phyloP scores from a whole-genome alignment of 2,797 vertebrate genomes.

The Catharus ustulatus region DNA sequence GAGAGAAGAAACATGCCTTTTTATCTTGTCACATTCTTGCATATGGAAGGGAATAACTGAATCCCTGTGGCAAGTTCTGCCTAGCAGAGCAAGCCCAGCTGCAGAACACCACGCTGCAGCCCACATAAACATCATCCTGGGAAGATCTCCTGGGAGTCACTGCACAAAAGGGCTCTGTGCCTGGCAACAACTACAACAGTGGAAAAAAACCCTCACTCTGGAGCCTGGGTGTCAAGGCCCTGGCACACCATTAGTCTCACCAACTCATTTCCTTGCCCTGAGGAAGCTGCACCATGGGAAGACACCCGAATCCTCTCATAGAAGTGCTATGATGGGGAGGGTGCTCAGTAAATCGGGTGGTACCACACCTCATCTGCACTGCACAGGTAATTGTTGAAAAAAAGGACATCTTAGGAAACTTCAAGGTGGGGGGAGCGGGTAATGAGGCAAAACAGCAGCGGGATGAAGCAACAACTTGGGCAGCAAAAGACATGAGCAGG shows the following conservation, averaged over 20 bases:
- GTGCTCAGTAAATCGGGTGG: neutral
- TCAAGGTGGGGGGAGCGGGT: neutral
- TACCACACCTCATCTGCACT: neutral
- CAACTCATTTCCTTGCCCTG: neutral
- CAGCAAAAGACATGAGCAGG: neutral
- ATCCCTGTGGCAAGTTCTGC: neutral
- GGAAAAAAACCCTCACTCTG: neutral
- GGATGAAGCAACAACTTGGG: neutral
- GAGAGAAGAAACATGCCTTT: neutral
- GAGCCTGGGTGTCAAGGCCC: neutral
- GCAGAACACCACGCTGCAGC: neutral
- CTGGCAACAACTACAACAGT: neutral
- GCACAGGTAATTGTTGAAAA: neutral
- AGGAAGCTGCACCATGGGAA: neutral
- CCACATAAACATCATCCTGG: neutral
- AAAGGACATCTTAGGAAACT: neutral
- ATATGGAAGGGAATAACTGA: neutral
- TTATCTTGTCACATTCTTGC: slow-evolving; percentile 20
- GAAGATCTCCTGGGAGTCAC: neutral
- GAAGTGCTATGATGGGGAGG: neutral
- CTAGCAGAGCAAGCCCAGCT: neutral
- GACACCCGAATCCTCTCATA: neutral
- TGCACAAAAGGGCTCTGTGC: neutral
- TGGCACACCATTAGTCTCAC: neutral
- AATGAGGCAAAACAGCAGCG: neutral